These are phyloP conservation scores for Aurelia aurita DNA, from an alignment of 30 jellyfish, hydroid and myxozoan species.

Conservation along the genomic window DNA sequence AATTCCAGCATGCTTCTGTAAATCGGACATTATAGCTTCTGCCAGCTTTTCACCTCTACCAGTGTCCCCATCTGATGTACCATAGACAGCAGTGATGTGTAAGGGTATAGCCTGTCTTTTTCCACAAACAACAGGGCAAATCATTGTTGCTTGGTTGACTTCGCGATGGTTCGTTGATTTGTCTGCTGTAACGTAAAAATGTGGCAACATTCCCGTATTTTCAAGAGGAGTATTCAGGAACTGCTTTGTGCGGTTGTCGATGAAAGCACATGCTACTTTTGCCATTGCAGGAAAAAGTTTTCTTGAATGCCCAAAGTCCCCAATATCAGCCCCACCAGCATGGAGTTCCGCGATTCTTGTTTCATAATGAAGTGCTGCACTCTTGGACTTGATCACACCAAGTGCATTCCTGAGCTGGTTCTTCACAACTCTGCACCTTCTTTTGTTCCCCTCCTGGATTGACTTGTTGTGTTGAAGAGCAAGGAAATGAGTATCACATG, in stretches of 20 bases:
- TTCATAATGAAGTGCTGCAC: conserved; percentile 50
- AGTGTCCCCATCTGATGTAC: conserved; percentile 16
- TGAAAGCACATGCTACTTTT: not conserved
- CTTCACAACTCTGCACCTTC: conserved; percentile 22
- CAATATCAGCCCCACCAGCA: conserved; percentile 57
- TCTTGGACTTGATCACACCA: conserved; percentile 32
- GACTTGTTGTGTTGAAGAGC: conserved; percentile 20
- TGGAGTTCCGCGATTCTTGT: conserved; percentile 36
- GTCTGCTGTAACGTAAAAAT: conserved; percentile 57
- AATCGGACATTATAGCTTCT: not conserved
- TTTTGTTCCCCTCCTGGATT: not conserved
- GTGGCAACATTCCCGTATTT: conserved; percentile 56
- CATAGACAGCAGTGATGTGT: conserved; percentile 4
- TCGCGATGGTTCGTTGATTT: conserved; percentile 39
- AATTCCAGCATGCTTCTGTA: not conserved
- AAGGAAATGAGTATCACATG: conserved; percentile 7
- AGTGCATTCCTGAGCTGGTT: conserved; percentile 47
- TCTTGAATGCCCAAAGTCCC: conserved; percentile 36
- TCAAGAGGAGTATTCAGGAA: conserved; percentile 34
- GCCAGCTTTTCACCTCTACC: conserved; percentile 34
- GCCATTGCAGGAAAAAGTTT: not conserved
- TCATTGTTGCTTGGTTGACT: conserved; percentile 30
- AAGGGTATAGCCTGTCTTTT: conserved; percentile 12
- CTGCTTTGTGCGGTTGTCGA: not conserved
- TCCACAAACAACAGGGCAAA: conserved; percentile 20